These are phyloP conservation scores for Sinotaia quadrata DNA, from an alignment of 2,888 invertebrate species.

Conservation along the genomic window DNA sequence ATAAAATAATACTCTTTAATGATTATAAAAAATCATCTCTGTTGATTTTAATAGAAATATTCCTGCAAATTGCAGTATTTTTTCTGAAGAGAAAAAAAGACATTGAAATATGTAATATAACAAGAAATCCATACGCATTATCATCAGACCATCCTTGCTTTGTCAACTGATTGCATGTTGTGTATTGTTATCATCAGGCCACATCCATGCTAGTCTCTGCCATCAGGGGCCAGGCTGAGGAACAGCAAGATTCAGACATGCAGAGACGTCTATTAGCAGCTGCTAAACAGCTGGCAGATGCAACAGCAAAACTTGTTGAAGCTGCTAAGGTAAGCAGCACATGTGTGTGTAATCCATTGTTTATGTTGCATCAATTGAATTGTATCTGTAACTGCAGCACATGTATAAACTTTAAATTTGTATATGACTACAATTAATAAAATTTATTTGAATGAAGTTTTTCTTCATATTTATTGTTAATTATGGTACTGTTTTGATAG, in stretches of 20 bases:
- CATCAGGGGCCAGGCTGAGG: slow-evolving; percentile 94
- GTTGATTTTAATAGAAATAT: too few species aligned
- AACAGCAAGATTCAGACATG: slow-evolving; percentile 87
- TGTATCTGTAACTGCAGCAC: too few species aligned
- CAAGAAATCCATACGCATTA: too few species aligned
- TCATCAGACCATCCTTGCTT: too few species aligned
- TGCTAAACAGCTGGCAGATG: slow-evolving; percentile 93
- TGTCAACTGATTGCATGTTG: too few species aligned
- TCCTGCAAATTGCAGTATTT: too few species aligned
- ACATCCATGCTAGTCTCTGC: slow-evolving; percentile 94
- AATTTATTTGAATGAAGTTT: not conserved
- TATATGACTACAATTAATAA: not conserved
- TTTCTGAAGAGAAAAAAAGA: too few species aligned
- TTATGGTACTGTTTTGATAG: not conserved
- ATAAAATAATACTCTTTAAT: too few species aligned
- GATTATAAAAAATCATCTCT: too few species aligned
- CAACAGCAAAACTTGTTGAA: slow-evolving; percentile 96
- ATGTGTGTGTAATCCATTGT: not conserved
- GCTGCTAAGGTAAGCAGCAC: slow-evolving; percentile 81
- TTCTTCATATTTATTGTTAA: not conserved
- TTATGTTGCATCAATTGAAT: too few species aligned
- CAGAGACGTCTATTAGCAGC: slow-evolving; percentile 92
- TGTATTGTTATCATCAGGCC: slow-evolving; percentile 74
- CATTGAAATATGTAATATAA: too few species aligned
- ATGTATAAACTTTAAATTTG: too few species aligned